Evolutionary conservation across 2,888 invertebrate genomes (phyloP).

Genomic region (Rhagonycha lutea): DNA sequence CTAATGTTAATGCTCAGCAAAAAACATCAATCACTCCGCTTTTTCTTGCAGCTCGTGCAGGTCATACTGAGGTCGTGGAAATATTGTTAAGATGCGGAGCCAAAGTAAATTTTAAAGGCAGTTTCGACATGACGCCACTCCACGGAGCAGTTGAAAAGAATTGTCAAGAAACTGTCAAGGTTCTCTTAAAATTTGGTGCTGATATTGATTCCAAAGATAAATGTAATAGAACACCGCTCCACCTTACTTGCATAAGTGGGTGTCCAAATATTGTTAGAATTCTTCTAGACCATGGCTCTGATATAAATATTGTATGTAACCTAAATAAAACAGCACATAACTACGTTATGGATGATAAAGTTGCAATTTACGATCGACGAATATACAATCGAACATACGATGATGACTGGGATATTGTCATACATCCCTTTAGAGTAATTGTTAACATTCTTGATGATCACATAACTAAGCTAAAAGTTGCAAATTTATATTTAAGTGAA

Average conservation of each 20-base stretch:
- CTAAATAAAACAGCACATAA: neutral
- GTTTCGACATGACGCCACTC: conserved; percentile 59
- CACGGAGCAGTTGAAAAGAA: neutral
- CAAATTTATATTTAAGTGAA: conserved; percentile 47
- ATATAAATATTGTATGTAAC: neutral
- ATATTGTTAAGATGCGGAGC: neutral
- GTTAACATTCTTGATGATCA: conserved; percentile 66
- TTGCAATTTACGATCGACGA: too few relatives aligned
- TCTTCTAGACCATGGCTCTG: neutral
- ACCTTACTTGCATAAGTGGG: neutral
- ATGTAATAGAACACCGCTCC: neutral
- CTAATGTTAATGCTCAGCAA: neutral
- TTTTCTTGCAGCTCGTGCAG: neutral
- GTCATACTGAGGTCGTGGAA: neutral
- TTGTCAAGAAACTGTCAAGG: neutral
- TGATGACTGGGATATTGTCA: neutral
- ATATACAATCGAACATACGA: too few relatives aligned
- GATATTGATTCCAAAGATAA: neutral
- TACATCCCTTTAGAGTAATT: conserved; percentile 65
- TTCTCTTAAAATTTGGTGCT: neutral
- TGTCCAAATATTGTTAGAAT: neutral
- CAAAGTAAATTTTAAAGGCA: neutral
- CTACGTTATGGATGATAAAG: neutral
- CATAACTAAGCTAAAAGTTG: conserved; percentile 91
- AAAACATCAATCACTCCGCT: neutral